Percentiles rank a stretch among this genome's conserved stretches.
Evolutionary conservation across 2,888 invertebrate genomes (phyloP).

Genomic region (Malacosoma neustria): DNA sequence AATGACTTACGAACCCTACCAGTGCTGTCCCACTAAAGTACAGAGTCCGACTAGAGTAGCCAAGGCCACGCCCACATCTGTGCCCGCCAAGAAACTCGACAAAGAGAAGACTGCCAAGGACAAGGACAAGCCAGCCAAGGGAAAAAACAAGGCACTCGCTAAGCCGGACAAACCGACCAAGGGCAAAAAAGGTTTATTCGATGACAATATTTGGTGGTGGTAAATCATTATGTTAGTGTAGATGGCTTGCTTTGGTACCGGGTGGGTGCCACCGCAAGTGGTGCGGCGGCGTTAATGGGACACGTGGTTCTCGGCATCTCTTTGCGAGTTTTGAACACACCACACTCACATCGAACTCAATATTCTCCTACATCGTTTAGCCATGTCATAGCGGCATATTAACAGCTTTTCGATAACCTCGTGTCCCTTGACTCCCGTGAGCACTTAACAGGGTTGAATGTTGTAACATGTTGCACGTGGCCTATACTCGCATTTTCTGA

Average conservation of each 20-base stretch:
- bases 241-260: slow-evolving; percentile 13
- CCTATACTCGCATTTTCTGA: slow-evolving; percentile 39
- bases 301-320: slow-evolving; percentile 50
- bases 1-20: slow-evolving; percentile 90
- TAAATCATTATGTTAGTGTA: slow-evolving; percentile 49
- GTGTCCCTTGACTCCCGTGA: slow-evolving; percentile 69
- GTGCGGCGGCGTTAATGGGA: slow-evolving; percentile 61
- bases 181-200: slow-evolving; percentile 88
- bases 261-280: slow-evolving; percentile 40
- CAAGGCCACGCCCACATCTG: slow-evolving; percentile 80
- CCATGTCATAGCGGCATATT: slow-evolving; percentile 38
- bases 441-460: slow-evolving; percentile 65
- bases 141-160: slow-evolving; percentile 66
- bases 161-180: slow-evolving; percentile 76
- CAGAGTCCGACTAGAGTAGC: slow-evolving; percentile 86
- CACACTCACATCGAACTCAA: slow-evolving; percentile 34
- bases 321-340: slow-evolving; percentile 33
- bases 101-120: slow-evolving; percentile 38
- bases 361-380: slow-evolving; percentile 42
- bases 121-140: slow-evolving; percentile 48
- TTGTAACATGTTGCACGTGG: slow-evolving; percentile 57
- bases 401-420: slow-evolving; percentile 61
- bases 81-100: slow-evolving; percentile 71
- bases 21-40: slow-evolving; percentile 93
- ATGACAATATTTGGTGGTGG: slow-evolving; percentile 91